A percentile compares a stretch with the other conserved stretches of the same genome.
Evolutionary conservation across 2,888 invertebrate genomes (phyloP).

Genomic region (Magallana nippona): DNA sequence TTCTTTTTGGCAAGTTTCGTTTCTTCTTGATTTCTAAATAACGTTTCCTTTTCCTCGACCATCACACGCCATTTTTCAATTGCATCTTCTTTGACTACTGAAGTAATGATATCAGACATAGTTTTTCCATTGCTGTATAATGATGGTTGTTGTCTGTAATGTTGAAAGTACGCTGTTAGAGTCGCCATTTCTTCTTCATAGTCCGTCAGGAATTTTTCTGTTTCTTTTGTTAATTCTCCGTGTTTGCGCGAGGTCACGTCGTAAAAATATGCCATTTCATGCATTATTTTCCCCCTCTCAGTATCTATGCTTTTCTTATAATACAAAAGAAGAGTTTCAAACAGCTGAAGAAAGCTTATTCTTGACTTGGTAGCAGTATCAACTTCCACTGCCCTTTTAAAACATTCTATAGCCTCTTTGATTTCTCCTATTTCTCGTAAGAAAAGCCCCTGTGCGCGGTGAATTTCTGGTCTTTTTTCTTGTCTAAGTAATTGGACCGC

Average conservation of each 20-base stretch:
- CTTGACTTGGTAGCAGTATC: constrained; percentile 34
- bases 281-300: not conserved
- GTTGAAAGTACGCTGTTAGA: not conserved
- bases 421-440: constrained; percentile 41
- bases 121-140: not conserved
- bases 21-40: not conserved
- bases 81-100: not conserved
- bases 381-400: constrained; percentile 44
- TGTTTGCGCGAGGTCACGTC: not conserved
- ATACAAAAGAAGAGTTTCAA: constrained; percentile 43
- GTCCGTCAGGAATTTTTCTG: not conserved
- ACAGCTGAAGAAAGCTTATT: constrained; percentile 37
- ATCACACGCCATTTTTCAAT: not conserved
- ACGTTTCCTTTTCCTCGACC: not conserved
- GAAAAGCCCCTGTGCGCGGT: constrained; percentile 37
- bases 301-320: not conserved
- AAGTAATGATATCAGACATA: not conserved
- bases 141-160: not conserved
- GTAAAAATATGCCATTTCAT: not conserved
- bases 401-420: constrained; percentile 46
- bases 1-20: not conserved
- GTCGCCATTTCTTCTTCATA: not conserved
- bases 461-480: constrained; percentile 44
- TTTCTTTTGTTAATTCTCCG: not conserved
- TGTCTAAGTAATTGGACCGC: constrained; percentile 36